Base-by-base conservation (phyloP, 92 coral and sea anemone species). In the Phenganax marumi region DNA sequence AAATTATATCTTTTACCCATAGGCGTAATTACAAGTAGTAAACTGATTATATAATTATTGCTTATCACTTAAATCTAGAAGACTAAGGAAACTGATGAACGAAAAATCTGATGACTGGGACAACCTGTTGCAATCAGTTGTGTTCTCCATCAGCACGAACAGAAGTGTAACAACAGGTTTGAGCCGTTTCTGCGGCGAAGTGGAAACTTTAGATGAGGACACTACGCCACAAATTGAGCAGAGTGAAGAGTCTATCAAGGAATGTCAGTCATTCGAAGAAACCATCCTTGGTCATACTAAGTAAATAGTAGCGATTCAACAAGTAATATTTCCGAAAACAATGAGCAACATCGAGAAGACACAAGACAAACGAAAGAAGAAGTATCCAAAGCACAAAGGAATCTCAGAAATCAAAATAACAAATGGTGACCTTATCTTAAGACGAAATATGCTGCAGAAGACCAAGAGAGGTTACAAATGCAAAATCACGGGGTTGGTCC, bases 401-500 rank as follows among this genome's bases (percentile, higher is more conserved):
- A 47, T 19, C 50, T 14, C 85, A 63, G 68, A 66, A 50, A 55
- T 50, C 76, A 12, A 81, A 81, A 61, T 86, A 1, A 39, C 57
- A 57, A 62, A 70, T 43, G 92, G 92, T 8, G 85, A 86, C 21
- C 26, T 65, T 74, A 90, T 86, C 46, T 58, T 89, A 9, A 61
- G 85, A 52, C 68, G 89, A 25, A 89, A 89, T 58, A 89, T 85
- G 92, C 81, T 86, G 16, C 87, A 89, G 53, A 89, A 89, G 49
- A 84, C 88, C 12, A 81, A 81, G 8, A 82, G 58, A 23, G 71
- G 73, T 12, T 56, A 83, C 69, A 83, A 83, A 57, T 84, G 84
- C 90, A 90, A 70, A 88, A 87, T 57, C 75, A 87, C 46, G 87
- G 88, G 92, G 22, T 66, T 65, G 88, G 92, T 33, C 90, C 92